Base-by-base conservation (phyloP, 1,140 invertebrate species). In the Sminthurides bifidus region DNA sequence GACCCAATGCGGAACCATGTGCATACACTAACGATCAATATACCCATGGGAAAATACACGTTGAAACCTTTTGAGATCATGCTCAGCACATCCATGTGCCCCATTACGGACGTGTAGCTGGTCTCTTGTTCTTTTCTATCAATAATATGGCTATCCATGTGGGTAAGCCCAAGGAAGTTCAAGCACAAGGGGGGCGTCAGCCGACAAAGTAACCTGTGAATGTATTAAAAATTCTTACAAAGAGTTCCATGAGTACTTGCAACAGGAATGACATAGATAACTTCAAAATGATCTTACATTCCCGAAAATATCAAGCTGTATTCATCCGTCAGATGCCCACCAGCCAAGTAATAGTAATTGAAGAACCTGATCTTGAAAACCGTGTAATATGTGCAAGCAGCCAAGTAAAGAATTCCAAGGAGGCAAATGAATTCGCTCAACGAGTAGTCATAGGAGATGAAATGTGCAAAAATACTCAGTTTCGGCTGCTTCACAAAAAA, bases 31-130 rank as follows among this genome's bases (percentile, higher is more conserved):
- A 99, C 83, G 52, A 90, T 76, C 35, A 98, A 77, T 69, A 99
- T 94, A 45, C 87, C 80, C 78, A 98, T 97, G 0, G 96, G 96
- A 72, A 98, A 96, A 70, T 98, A 99, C 37, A 99, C 86, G 72
- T 98, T 98, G 72, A 99, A 98, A 21, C 95, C 94, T 72, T 96
- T 87, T 2, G 92, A 91, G 58, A 98, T 89, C 52, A 98, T 90
- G 10, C 88, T 84, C 52, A 98, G 84, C 0, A 98, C 90, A 75
- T 98, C 93, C 92, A 98, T 92, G 68, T 98, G 94, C 21, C 95
- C 95, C 94, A 99, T 99, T 58, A 99, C 85, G 86, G 85, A 80
- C 0, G 90, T 94, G 66, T 93, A 93, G 65, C 84, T 79, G 1
- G 90, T 93, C 72, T 93, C 88, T 64, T 82, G 71, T 14, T 84